These are phyloP conservation scores for Triplophysa yarkandensis DNA, from an alignment of 2,797 vertebrate species.

Conservation along the genomic window DNA sequence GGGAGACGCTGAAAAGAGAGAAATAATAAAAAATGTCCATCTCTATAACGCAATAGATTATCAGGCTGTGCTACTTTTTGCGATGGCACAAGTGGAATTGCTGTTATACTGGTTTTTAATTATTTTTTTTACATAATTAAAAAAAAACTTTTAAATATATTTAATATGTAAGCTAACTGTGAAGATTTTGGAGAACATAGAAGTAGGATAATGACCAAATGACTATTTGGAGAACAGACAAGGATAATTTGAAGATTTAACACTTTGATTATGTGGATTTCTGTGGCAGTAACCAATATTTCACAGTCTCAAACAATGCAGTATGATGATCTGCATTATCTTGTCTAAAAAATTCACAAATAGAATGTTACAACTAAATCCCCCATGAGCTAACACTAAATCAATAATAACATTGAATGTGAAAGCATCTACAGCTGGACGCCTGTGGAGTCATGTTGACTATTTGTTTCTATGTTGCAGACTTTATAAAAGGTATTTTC, in stretches of 20 bases:
- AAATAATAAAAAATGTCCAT: not conserved
- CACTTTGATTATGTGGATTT: not conserved
- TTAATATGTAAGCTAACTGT: too few relatives aligned
- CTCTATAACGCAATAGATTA: not conserved
- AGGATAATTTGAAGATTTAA: not conserved
- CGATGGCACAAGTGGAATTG: too few relatives aligned
- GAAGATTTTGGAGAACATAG: not conserved
- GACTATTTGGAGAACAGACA: not conserved
- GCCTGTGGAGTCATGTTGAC: not conserved
- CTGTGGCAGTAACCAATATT: not conserved
- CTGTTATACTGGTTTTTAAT: too few relatives aligned
- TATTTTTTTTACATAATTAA: too few relatives aligned
- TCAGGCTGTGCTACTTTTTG: not conserved
- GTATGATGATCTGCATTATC: not conserved
- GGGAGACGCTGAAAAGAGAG: not conserved
- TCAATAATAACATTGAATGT: too few relatives aligned
- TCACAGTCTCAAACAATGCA: not conserved
- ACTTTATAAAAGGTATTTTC: too few relatives aligned
- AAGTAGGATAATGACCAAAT: not conserved
- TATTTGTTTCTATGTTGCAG: too few relatives aligned
- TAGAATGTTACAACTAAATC: not conserved
- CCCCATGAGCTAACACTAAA: not conserved
- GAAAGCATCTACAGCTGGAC: not conserved
- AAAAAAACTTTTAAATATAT: too few relatives aligned
- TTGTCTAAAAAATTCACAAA: not conserved